Evolutionary conservation across 2,113 vertebrate species (phyloP), one percentile per base, ranked within the genome.

Genomic region (Clinocottus analis): DNA sequence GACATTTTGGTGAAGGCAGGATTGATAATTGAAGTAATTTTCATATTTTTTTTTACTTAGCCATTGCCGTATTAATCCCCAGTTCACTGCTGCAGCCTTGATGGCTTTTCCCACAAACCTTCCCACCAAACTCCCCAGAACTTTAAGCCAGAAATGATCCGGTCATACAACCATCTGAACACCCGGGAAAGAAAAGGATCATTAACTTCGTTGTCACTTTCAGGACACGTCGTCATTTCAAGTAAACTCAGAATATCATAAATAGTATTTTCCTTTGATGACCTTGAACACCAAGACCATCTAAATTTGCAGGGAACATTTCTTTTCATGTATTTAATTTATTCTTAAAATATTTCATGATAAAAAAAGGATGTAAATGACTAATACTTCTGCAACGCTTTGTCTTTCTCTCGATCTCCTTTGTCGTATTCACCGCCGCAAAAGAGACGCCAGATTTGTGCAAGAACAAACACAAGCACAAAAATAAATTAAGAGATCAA

Each of bases 261-360:
- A 53, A 8, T 49, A 23, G 2, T 61, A 59, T 29, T 51, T 45
- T 11, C 21, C 75, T 23, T 25, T 25, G 65, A 80, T 63, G 75
- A 80, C 81, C 68, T 83, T 67, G 67, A 78, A 90, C 85, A 89
- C 68, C 80, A 71, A 82, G 83, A 85, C 73, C 59, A 75, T 84
- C 83, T 89, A 53, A 81, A 90, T 90, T 68, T 83, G 60, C 82
- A 87, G 85, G 67, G 84, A 51, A 72, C 47, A 21, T 84, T 88
- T 92, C 47, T 92, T 93, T 87, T 93, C 85, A 93, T 84, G 87
- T 92, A 90, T 93, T 95, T 93, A 89, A 92, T 95, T 94, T 94
- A 94, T 95, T 95, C 91, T 94, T 95, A 94, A 94, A 95, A 95
- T 94, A 93, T 90, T 91, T 89, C 87, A 94, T 93, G 89, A 93